Evolutionary conservation across 2,113 vertebrate species (phyloP).

Genomic region (western clawed frog (Xenopus tropicalis)): UCB_Xtro_10.0 CM004446.2:72334501-72335000

Average conservation of each 20-base stretch:
- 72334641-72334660: constrained; percentile 1
- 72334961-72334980: constrained; percentile 53
- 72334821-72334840: constrained; percentile 22
- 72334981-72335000: constrained; percentile 52
- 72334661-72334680: constrained; percentile 44
- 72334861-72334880: constrained; percentile 10
- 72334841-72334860: constrained; percentile 31
- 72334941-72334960: constrained; percentile 50
- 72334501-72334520: too few species aligned
- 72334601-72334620: too few species aligned
- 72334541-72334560: too few species aligned
- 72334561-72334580: too few species aligned
- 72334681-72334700: constrained; percentile 4
- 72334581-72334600: too few species aligned
- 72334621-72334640: too few species aligned
- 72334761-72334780: constrained; percentile 2
- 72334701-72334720: constrained; percentile 11
- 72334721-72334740: constrained; percentile 18
- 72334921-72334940: constrained; percentile 50
- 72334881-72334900: constrained; percentile 46
- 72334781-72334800: constrained; percentile 2
- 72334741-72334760: constrained; percentile 22
- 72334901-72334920: constrained; percentile 42
- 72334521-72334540: too few species aligned
- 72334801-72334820: constrained; percentile 1